These are phyloP conservation scores for Macrosiphum euphorbiae DNA, from an alignment of 2,888 invertebrate species.

Conservation along the genomic window DNA sequence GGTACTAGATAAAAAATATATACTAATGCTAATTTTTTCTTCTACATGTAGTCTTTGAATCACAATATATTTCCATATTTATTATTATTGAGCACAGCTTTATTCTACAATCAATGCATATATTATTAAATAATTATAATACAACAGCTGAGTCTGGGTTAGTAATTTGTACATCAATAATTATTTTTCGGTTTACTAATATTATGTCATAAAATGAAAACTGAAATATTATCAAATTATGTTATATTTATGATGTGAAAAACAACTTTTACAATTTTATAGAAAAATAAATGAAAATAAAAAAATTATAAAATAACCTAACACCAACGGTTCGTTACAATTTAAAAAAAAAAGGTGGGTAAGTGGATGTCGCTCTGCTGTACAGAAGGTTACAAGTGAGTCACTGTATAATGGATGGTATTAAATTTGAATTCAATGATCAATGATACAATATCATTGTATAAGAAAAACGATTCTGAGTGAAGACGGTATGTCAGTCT, in stretches of 20 bases:
- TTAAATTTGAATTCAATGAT: too few species aligned
- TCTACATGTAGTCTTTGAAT: background rate
- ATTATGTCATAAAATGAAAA: background rate
- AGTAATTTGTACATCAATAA: background rate
- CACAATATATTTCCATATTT: background rate
- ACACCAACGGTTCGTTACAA: background rate
- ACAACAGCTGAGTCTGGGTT: background rate
- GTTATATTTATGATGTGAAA: background rate
- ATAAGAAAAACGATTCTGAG: too few species aligned
- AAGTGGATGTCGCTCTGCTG: too few species aligned
- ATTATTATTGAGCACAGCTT: background rate
- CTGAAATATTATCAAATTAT: background rate
- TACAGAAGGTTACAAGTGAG: too few species aligned
- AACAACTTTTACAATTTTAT: background rate
- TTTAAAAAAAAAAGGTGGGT: background rate
- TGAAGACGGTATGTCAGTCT: too few species aligned
- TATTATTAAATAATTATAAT: background rate
- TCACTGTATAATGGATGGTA: too few species aligned
- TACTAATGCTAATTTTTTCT: background rate
- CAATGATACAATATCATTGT: too few species aligned
- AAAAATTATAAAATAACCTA: background rate
- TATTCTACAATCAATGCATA: background rate
- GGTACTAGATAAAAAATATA: background rate
- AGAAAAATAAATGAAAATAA: background rate
- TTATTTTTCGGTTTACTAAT: background rate